These are phyloP conservation scores for Erinaceus europaeus DNA, from an alignment of 2,113 vertebrate species.

Conservation along the genomic window DNA sequence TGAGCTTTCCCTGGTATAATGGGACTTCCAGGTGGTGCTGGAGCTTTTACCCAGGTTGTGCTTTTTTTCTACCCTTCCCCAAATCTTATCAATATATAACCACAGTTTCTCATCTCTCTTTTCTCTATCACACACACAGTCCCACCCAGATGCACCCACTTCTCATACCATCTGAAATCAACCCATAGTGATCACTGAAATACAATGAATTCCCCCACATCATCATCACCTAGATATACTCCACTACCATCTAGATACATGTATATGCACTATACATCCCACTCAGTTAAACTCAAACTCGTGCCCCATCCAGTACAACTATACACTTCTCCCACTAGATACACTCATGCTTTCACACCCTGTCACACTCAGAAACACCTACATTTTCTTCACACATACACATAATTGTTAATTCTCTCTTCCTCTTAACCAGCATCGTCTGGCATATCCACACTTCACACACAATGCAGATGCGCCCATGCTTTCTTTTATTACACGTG, in stretches of 20 bases:
- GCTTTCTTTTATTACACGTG: neutral
- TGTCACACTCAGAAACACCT: neutral
- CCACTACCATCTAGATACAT: neutral
- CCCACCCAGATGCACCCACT: neutral
- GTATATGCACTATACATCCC: neutral
- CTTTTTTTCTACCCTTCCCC: neutral
- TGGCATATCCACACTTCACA: neutral
- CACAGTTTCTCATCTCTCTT: slow-evolving; percentile 6
- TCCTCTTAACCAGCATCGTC: slow-evolving; percentile 21
- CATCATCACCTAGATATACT: neutral
- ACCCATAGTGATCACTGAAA: neutral
- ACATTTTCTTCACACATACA: neutral
- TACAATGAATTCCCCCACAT: neutral
- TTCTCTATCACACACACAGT: neutral
- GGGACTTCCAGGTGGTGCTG: no score
- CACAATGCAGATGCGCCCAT: neutral
- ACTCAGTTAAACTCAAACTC: slow-evolving; percentile 24
- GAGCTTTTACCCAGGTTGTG: no score
- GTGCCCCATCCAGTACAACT: neutral
- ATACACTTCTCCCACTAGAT: neutral
- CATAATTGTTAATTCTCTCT: neutral
- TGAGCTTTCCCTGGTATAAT: no score
- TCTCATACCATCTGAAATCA: neutral
- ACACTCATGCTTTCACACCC: neutral
- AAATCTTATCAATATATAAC: neutral